Conservation (phyloP, 2,888 invertebrate species). For the Spodoptera picta region DNA sequence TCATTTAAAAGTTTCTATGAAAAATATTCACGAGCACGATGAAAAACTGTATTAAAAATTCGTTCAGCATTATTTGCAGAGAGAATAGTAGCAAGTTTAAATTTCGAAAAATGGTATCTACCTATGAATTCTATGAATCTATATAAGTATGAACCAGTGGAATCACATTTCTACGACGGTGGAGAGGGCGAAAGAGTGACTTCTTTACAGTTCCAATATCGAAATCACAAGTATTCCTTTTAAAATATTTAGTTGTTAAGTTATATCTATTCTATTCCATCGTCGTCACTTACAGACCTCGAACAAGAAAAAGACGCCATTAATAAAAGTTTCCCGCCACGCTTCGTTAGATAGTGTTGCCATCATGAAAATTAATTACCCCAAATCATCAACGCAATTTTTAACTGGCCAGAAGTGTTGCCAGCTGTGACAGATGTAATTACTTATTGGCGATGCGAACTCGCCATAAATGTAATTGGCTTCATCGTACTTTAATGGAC, state of each 20-base stretch:
- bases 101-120: slow-evolving; percentile 3
- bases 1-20: slow-evolving; percentile 13
- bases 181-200: slow-evolving; percentile 37
- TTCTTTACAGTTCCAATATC: slow-evolving; percentile 45
- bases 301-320: slow-evolving; percentile 33
- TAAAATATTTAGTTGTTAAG: slow-evolving; percentile 30
- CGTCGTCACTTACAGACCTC: slow-evolving; percentile 10
- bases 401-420: slow-evolving; percentile 46
- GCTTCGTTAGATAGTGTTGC: slow-evolving; percentile 44
- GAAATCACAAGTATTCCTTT: slow-evolving; percentile 19
- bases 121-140: slow-evolving; percentile 5
- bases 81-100: slow-evolving; percentile 15
- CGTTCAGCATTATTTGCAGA: slow-evolving; percentile 13
- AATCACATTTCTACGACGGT: slow-evolving; percentile 31
- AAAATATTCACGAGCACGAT: slow-evolving; percentile 10
- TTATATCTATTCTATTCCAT: not conserved
- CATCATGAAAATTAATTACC: slow-evolving; percentile 49
- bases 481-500: slow-evolving; percentile 59
- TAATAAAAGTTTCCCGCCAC: slow-evolving; percentile 37
- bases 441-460: slow-evolving; percentile 58
- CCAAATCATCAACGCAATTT: slow-evolving; percentile 53
- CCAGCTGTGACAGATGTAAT: slow-evolving; percentile 60
- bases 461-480: slow-evolving; percentile 58
- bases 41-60: slow-evolving; percentile 25
- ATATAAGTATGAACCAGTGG: slow-evolving; percentile 21